Evolutionary conservation across 1,140 invertebrate genomes (phyloP), one percentile per base, ranked within the genome.

Genomic region (Zaprionus tsacasi): DNA sequence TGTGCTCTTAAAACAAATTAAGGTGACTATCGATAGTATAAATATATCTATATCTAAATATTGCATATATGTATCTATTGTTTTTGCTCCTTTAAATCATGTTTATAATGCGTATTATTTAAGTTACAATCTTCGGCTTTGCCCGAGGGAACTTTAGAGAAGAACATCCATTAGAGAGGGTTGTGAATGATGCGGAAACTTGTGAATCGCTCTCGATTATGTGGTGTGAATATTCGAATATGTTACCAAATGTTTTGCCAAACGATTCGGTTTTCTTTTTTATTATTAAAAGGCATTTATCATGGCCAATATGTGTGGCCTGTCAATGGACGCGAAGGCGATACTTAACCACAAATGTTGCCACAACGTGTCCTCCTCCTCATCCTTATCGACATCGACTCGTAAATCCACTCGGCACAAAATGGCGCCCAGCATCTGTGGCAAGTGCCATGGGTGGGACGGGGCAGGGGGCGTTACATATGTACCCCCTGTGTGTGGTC

Each of bases 341-440:
- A 83, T 85, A 76, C 85, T 89, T 89, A 89, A 81, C 85, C 85
- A 74, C 85, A 89, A 89, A 89, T 89, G 85, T 85, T 89, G 85
- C 85, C 85, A 85, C 85, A 74, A 65, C 56, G 50, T 25, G 48
- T 50, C 21, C 21, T 21, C 21, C 21, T 40, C 12, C 17, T 12
- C 25, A 25, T 40, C 13, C 35, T 52, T 35, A 27, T 48, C 30
- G 69, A 33, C 59, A 79, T 69, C 67, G 21, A 21, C 76, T 82
- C 85, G 71, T 88, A 88, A 89, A 88, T 88, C 83, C 83, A 88
- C 85, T 89, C 79, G 78, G 7, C 56, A 69, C 76, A 81, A 81
- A 81, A 81, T 81, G 76, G 76, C 79, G 56, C 73, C 21, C 79
- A 77, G 83, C 83, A 88, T 88, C 81, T 87, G 83, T 82, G 76